A percentile compares a stretch with the other conserved stretches of the same genome.
Evolutionary conservation across 2,797 vertebrate species (phyloP).

Genomic region (Cyclura pinguis): DNA sequence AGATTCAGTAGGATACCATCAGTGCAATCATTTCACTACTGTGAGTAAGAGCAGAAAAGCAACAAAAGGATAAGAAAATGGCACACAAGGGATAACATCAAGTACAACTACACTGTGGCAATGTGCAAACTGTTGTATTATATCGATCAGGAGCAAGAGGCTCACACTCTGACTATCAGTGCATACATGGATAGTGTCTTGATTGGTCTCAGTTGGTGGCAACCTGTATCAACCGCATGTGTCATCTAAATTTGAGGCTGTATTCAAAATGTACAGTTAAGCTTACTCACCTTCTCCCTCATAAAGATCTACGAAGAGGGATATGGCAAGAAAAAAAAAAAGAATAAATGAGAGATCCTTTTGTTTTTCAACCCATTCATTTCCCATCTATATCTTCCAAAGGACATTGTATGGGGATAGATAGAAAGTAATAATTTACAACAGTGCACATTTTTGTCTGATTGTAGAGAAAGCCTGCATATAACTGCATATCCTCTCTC

Average conservation of each 20-base stretch:
- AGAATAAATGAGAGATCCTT: neutral
- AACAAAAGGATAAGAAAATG: conserved; percentile 6
- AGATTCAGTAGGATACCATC: conserved; percentile 48
- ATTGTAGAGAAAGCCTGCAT: neutral
- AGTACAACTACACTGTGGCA: neutral
- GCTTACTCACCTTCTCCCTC: too few species aligned
- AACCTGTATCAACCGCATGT: neutral
- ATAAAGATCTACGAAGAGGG: neutral
- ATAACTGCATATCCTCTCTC: neutral
- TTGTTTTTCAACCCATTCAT: neutral
- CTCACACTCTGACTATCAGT: neutral
- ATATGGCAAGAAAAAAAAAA: neutral
- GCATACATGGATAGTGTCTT: neutral
- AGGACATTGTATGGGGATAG: neutral
- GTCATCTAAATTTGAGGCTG: neutral
- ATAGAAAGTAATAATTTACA: neutral
- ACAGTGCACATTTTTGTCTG: neutral
- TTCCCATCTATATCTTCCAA: neutral
- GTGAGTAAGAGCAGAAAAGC: conserved; percentile 25
- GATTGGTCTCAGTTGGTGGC: neutral
- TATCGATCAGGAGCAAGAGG: neutral
- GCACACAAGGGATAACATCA: neutral
- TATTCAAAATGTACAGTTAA: neutral
- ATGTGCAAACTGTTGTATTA: neutral
- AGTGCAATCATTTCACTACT: conserved; percentile 42